A percentile compares a stretch with the other conserved stretches of the same genome.
Evolutionary conservation across 1,140 invertebrate species (phyloP).

Genomic region (Cydia splendana): DNA sequence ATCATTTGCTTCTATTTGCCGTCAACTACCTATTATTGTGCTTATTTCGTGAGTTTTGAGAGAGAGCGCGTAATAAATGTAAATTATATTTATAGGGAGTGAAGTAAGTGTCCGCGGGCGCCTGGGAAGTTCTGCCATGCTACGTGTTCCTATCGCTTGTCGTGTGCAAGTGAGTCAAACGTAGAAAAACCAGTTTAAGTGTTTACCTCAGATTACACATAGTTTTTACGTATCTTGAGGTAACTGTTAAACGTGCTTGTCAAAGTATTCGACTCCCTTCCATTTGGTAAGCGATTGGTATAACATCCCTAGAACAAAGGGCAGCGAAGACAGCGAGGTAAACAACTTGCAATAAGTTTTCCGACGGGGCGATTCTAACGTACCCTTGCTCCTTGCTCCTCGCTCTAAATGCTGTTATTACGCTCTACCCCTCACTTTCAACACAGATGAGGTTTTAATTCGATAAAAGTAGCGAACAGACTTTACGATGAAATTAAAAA

Average conservation of each 20-base stretch:
- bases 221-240: neutral
- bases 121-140: slow-evolving; percentile 58
- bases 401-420: slow-evolving; percentile 55
- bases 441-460: slow-evolving; percentile 42
- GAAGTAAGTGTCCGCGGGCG: slow-evolving; percentile 58
- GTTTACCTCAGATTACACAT: neutral
- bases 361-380: slow-evolving; percentile 52
- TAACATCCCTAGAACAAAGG: slow-evolving; percentile 53
- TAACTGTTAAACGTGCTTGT: neutral
- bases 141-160: neutral
- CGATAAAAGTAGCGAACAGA: slow-evolving; percentile 19
- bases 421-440: slow-evolving; percentile 38
- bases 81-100: slow-evolving; percentile 69
- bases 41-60: slow-evolving; percentile 41
- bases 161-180: neutral
- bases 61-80: slow-evolving; percentile 55
- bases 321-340: slow-evolving; percentile 54
- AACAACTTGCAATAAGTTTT: slow-evolving; percentile 70
- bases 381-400: slow-evolving; percentile 41
- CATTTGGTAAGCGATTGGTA: neutral
- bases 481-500: neutral
- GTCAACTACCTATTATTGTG: slow-evolving; percentile 36
- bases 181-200: neutral
- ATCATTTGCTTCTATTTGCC: slow-evolving; percentile 15
- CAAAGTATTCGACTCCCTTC: neutral